Conservation (phyloP, 2,888 invertebrate species). For the Orchesella flavescens region DNA sequence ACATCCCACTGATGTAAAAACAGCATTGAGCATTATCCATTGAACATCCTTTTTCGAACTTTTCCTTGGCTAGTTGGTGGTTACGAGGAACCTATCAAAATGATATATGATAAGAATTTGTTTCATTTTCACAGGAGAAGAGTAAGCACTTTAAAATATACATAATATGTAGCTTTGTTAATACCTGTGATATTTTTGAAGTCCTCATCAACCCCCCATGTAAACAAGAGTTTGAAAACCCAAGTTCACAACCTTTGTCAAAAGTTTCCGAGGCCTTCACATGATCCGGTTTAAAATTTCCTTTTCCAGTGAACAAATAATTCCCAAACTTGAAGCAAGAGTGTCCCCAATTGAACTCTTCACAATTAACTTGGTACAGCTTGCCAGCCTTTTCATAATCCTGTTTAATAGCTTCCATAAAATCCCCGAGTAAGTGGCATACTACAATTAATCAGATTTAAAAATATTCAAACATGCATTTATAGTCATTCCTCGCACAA, state of each 20-base stretch:
- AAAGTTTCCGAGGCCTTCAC: slow-evolving; percentile 83
- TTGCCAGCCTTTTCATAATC: slow-evolving; percentile 86
- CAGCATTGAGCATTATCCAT: slow-evolving; percentile 82
- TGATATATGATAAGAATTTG: too few species aligned
- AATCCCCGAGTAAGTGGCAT: slow-evolving; percentile 94
- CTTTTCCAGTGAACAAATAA: slow-evolving; percentile 76
- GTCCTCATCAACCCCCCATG: slow-evolving; percentile 83
- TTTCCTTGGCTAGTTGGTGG: slow-evolving; percentile 75
- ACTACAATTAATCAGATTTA: slow-evolving; percentile 77
- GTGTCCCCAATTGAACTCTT: slow-evolving; percentile 85
- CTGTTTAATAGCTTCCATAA: slow-evolving; percentile 87
- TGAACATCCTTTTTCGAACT: slow-evolving; percentile 77
- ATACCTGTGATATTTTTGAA: slow-evolving; percentile 65
- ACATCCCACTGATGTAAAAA: slow-evolving; percentile 86
- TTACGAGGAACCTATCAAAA: slow-evolving; percentile 67
- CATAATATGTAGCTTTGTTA: neutral
- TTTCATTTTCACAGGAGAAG: slow-evolving; percentile 2
- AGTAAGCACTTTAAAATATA: neutral
- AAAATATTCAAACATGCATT: too few species aligned
- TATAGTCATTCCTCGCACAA: too few species aligned
- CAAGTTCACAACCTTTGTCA: slow-evolving; percentile 84
- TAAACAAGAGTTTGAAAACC: slow-evolving; percentile 83
- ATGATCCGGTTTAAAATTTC: slow-evolving; percentile 78
- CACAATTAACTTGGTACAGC: slow-evolving; percentile 90
- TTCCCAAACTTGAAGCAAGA: slow-evolving; percentile 93